Percentiles rank a stretch among this genome's conserved stretches.
These are phyloP conservation scores for Limnothrissa miodon DNA, from an alignment of 2,113 vertebrate species.

Conservation along the genomic window DNA sequence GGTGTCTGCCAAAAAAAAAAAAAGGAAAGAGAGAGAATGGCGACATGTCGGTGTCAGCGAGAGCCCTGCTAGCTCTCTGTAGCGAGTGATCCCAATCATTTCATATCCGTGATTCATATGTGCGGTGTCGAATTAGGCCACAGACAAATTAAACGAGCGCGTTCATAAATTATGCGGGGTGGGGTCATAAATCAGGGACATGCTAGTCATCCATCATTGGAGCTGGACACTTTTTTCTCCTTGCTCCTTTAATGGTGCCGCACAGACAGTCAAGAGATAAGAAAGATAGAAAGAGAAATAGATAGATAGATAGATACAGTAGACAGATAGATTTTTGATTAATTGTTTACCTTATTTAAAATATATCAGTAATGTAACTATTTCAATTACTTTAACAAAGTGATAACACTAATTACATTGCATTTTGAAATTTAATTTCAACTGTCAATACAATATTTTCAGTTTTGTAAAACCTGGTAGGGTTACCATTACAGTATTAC, in stretches of 20 bases:
- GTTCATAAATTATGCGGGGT: constrained; percentile 66
- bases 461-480: too few species aligned
- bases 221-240: constrained; percentile 42
- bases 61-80: too few species aligned
- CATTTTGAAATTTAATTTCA: too few species aligned
- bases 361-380: too few species aligned
- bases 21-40: too few species aligned
- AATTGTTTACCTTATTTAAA: too few species aligned
- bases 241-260: constrained; percentile 28
- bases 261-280: neutral
- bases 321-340: too few species aligned
- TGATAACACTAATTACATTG: too few species aligned
- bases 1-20: constrained; percentile 55
- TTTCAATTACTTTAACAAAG: too few species aligned
- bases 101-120: constrained; percentile 50
- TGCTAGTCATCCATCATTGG: constrained; percentile 64
- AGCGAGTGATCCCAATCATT: constrained; percentile 54
- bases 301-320: too few species aligned
- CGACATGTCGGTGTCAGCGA: neutral
- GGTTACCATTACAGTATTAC: too few species aligned
- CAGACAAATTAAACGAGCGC: constrained; percentile 63
- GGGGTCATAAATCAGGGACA: constrained; percentile 58
- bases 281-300: neutral
- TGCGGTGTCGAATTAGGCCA: constrained; percentile 62
- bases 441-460: too few species aligned